Percentiles rank a stretch among this genome's conserved stretches.
Evolutionary conservation across 1,140 invertebrate genomes (phyloP).

Genomic region (Cryptotermes secundus): DNA sequence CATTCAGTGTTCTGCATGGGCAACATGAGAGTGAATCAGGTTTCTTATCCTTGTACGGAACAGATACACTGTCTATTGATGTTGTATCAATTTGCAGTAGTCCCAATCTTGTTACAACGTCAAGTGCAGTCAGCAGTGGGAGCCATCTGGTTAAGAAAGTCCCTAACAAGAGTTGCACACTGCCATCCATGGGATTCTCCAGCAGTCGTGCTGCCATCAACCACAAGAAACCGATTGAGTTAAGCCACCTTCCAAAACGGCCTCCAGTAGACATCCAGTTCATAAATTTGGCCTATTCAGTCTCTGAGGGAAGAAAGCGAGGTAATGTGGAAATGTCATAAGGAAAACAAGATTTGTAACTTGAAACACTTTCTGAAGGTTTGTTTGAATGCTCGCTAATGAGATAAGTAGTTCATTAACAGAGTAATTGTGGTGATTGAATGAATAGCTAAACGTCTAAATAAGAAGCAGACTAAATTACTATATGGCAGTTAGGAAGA

Average conservation of each 20-base stretch:
- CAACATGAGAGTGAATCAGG: background rate
- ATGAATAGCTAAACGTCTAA: no score
- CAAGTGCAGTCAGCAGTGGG: background rate
- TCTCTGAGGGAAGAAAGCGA: conserved; percentile 52
- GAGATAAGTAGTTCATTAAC: no score
- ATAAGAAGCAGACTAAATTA: no score
- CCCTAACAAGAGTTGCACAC: conserved; percentile 28
- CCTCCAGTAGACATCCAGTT: conserved; percentile 56
- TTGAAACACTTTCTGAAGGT: no score
- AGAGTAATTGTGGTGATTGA: no score
- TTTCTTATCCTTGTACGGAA: background rate
- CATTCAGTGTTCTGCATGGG: background rate
- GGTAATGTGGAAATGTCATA: conserved; percentile 41
- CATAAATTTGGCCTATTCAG: conserved; percentile 51
- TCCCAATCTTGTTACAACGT: conserved; percentile 8
- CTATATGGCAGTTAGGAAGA: no score
- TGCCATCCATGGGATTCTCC: conserved; percentile 27
- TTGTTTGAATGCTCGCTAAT: no score
- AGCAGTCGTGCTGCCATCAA: background rate
- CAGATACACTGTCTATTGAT: background rate
- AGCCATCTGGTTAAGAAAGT: conserved; percentile 30
- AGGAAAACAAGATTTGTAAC: no score
- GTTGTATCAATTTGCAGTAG: conserved; percentile 14
- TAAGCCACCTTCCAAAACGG: conserved; percentile 49
- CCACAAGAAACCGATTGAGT: conserved; percentile 28